These are phyloP conservation scores for Mormoops blainvillei DNA, from an alignment of 2,113 vertebrate genomes.

Conservation along the genomic window DNA sequence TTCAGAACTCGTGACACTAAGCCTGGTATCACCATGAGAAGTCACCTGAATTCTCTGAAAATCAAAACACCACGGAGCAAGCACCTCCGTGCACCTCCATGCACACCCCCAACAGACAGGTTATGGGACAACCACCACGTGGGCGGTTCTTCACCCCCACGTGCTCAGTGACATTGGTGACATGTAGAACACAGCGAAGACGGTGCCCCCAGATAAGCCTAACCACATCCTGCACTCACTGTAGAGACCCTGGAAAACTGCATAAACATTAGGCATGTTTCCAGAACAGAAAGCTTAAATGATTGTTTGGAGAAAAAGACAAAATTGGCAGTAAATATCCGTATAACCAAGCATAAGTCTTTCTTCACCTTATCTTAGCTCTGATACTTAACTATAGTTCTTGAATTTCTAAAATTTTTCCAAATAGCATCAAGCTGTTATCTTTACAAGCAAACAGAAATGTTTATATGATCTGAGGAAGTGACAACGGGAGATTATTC, in stretches of 20 bases:
- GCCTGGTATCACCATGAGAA: too few relatives aligned
- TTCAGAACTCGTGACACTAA: background rate
- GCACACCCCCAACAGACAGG: background rate
- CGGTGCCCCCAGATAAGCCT: background rate
- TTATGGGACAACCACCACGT: accelerated
- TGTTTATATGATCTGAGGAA: background rate
- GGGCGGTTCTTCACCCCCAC: background rate
- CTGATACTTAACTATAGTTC: background rate
- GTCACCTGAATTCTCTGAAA: background rate
- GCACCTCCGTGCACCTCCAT: too few relatives aligned
- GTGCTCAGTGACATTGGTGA: background rate
- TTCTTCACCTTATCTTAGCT: background rate
- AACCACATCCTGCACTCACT: background rate
- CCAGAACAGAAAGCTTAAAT: background rate
- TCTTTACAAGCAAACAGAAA: background rate
- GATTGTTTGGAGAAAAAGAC: background rate
- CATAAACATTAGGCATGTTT: background rate
- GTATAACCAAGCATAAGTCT: background rate
- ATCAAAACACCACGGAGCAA: background rate
- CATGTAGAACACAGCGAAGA: too few relatives aligned
- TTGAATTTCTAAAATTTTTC: background rate
- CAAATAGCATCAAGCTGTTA: background rate
- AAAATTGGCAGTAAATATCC: background rate
- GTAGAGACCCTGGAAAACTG: background rate
- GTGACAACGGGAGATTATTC: background rate